Conservation (phyloP, 2,888 invertebrate genomes). For the Drosophila pseudotakahashii region DNA sequence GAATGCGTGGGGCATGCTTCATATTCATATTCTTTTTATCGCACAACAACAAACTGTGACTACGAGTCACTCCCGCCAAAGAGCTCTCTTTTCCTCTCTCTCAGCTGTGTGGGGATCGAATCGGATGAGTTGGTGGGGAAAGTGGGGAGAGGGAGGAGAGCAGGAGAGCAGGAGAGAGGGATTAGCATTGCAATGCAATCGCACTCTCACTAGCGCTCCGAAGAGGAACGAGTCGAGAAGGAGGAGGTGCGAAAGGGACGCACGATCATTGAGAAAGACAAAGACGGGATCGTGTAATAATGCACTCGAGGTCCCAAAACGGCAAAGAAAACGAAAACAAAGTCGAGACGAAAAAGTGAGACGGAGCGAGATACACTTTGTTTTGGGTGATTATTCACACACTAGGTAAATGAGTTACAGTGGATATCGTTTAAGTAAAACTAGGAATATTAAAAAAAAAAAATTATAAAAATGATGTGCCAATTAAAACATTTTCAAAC, state of each 20-base stretch:
- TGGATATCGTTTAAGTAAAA: background rate
- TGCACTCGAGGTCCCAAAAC: slow-evolving; percentile 20
- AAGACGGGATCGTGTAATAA: slow-evolving; percentile 23
- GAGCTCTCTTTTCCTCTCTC: background rate
- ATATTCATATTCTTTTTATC: slow-evolving; percentile 13
- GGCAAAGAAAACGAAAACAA: slow-evolving; percentile 34
- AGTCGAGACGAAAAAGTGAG: slow-evolving; percentile 22
- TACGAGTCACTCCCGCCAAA: slow-evolving; percentile 7
- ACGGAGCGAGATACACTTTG: slow-evolving; percentile 7
- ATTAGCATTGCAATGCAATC: background rate
- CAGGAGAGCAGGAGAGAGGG: background rate
- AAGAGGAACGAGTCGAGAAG: background rate
- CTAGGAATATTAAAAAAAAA: background rate
- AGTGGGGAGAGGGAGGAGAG: background rate
- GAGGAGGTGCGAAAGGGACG: slow-evolving; percentile 9
- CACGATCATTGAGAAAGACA: slow-evolving; percentile 37
- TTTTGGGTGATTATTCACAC: slow-evolving; percentile 31
- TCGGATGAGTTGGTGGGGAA: no score
- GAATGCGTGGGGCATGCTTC: slow-evolving; percentile 36
- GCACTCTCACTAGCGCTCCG: background rate
- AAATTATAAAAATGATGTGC: no score
- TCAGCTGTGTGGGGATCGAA: background rate
- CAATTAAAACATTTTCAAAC: no score
- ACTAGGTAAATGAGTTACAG: background rate
- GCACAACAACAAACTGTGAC: background rate